phyloP scores from a whole-genome alignment of 2,113 vertebrate species.

The Oxyruncus cristatus region DNA sequence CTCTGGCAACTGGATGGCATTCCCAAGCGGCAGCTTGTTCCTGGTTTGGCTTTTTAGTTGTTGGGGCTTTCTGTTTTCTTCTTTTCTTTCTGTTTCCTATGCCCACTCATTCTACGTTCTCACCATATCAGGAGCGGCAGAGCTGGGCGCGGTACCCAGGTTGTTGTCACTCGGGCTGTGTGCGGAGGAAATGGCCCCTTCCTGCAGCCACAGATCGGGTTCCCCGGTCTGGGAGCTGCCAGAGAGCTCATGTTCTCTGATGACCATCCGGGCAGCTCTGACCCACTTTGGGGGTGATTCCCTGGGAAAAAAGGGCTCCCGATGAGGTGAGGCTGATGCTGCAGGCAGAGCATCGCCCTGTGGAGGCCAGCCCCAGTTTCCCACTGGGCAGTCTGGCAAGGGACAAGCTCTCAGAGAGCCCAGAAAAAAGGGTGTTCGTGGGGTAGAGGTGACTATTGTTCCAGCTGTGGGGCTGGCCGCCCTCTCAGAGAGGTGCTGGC shows the following conservation, averaged over 20 bases:
- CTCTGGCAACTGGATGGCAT: background rate
- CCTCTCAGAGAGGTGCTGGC: background rate
- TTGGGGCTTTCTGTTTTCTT: background rate
- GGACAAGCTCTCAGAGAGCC: background rate
- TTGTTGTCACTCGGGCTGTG: background rate
- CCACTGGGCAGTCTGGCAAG: rapidly evolving
- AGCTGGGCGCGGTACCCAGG: slow-evolving; percentile 46
- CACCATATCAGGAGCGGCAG: slow-evolving; percentile 26
- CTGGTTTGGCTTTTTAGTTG: background rate
- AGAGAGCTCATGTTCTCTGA: background rate
- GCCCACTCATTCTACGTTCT: background rate
- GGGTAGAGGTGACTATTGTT: rapidly evolving
- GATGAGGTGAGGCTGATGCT: background rate
- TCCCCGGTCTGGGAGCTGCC: background rate
- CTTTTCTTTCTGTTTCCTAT: background rate
- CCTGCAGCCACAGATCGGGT: slow-evolving; percentile 27
- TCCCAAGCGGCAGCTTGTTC: background rate
- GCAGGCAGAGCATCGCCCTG: background rate
- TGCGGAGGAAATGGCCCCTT: slow-evolving; percentile 30
- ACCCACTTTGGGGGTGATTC: background rate
- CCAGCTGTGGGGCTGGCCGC: background rate
- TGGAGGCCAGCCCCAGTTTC: background rate
- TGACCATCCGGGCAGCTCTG: background rate
- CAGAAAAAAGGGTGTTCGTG: background rate
- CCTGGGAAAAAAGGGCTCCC: background rate